Evolutionary conservation across 2,888 invertebrate genomes (phyloP).

Genomic region (Strigamia crassipes): DNA sequence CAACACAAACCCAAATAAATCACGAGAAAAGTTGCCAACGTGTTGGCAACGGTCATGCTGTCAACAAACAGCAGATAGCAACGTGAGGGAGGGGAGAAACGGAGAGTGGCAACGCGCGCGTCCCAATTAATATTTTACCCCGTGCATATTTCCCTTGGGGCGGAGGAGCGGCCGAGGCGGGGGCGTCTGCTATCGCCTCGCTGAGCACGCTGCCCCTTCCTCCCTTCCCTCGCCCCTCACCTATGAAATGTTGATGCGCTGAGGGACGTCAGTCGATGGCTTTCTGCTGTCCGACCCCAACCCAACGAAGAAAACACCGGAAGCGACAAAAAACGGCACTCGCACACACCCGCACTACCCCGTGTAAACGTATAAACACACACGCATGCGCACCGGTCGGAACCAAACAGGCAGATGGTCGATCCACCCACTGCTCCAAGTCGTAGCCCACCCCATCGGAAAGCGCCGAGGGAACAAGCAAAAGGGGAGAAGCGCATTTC

Average conservation of each 20-base stretch:
- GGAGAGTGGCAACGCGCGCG: not conserved
- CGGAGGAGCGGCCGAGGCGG: not conserved
- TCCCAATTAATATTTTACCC: not conserved
- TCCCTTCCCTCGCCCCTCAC: not conserved
- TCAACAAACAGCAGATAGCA: not conserved
- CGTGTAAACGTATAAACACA: not conserved
- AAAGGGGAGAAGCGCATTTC: conserved; percentile 2
- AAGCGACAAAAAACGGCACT: not conserved
- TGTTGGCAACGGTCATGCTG: not conserved
- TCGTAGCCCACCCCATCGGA: not conserved
- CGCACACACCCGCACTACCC: not conserved
- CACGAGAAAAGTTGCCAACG: not conserved
- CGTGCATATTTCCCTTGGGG: not conserved
- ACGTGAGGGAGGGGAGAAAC: not conserved
- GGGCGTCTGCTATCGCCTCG: not conserved
- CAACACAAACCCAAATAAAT: not conserved
- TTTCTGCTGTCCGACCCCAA: not conserved
- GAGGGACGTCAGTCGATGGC: not conserved
- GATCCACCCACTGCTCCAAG: conserved; percentile 12
- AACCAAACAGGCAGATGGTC: not conserved
- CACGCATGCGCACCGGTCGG: not conserved
- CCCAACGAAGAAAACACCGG: not conserved
- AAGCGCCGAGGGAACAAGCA: not conserved
- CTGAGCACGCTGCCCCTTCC: not conserved
- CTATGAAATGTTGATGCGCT: not conserved